Evolutionary conservation across 2,113 vertebrate genomes (phyloP), one percentile per base, ranked within the genome.

Genomic region (Glareola pratincola): DNA sequence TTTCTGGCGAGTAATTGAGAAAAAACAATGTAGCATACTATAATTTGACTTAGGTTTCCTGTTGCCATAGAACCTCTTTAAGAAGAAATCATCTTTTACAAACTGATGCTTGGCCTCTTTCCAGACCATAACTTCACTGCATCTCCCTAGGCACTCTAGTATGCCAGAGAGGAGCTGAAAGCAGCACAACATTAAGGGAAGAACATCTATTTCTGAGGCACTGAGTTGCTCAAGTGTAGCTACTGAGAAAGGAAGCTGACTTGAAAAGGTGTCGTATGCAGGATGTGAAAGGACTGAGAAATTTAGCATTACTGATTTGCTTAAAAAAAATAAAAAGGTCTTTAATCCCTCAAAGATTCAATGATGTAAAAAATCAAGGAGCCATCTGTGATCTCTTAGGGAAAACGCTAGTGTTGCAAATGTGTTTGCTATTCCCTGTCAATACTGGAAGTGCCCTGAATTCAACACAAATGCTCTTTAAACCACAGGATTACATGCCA

Each of bases 61-160:
- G 94, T 89, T 94, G 91, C 93, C 77, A 78, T 63, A 96, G 83
- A 89, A 63, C 17, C 93, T 67, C 84, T 94, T 69, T 7, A 16
- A 16, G 85, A 81, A 90, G 59, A 77, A 89, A 80, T 75, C 4
- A 50, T 69, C 59, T 71, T 67, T 63, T 71, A 37, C 56, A 74
- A 41, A 63, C 56, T 92, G 80, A 77, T 96, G 77, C 77, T 95
- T 94, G 89, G 86, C 86, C 27, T 75, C 60, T 48, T 68, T 81
- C 93, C 94, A 96, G 86, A 16, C 57, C 64, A 39, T 84, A 78
- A 51, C 64, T 78, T 91, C 89, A 37, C 41, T 80, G 82, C 75
- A 83, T 84, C 43, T 93, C 71, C 66, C 75, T 74, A 93, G 85
- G 78, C 78, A 19, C 79, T 45, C 16, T 12, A 17, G 34, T 22